These are phyloP conservation scores for Anneissia japonica DNA, from an alignment of 35 echinoderm and acorn worm species.

Conservation along the genomic window DNA sequence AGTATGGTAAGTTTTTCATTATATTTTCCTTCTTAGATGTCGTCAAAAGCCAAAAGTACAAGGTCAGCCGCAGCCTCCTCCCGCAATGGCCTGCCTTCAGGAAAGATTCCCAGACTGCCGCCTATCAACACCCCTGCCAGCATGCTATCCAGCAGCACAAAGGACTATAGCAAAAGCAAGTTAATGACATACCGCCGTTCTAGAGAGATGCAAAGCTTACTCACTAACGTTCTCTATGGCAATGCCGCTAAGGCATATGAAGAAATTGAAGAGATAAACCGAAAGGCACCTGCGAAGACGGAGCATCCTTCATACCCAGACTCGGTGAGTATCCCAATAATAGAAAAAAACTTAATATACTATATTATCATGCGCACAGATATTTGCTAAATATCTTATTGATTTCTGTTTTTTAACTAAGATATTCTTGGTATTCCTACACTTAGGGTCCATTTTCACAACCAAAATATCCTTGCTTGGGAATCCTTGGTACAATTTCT, in stretches of 20 bases:
- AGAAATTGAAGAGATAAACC: conserved; percentile 63
- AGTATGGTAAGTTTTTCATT: too few relatives aligned
- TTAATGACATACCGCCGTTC: conserved; percentile 83
- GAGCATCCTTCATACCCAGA: conserved; percentile 71
- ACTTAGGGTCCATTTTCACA: too few relatives aligned
- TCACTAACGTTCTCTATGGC: conserved; percentile 75
- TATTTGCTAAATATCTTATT: too few relatives aligned
- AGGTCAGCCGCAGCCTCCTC: not conserved
- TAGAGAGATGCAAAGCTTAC: conserved; percentile 67
- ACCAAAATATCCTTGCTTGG: too few relatives aligned
- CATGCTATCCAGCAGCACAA: conserved; percentile 66
- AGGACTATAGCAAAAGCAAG: conserved; percentile 92
- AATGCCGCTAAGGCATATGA: conserved; percentile 70
- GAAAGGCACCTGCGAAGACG: conserved; percentile 51
- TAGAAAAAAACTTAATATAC: too few relatives aligned
- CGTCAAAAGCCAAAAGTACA: not conserved
- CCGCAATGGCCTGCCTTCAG: not conserved
- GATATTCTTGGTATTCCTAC: too few relatives aligned
- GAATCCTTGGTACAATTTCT: too few relatives aligned
- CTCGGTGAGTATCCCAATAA: conserved; percentile 64
- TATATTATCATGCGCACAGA: too few relatives aligned
- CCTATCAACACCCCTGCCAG: conserved; percentile 90
- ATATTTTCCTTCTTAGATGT: too few relatives aligned
- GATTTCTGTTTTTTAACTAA: too few relatives aligned
- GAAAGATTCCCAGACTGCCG: conserved; percentile 59